Base-by-base conservation (phyloP, 2,113 vertebrate species). In the Serinus canaria region DNA sequence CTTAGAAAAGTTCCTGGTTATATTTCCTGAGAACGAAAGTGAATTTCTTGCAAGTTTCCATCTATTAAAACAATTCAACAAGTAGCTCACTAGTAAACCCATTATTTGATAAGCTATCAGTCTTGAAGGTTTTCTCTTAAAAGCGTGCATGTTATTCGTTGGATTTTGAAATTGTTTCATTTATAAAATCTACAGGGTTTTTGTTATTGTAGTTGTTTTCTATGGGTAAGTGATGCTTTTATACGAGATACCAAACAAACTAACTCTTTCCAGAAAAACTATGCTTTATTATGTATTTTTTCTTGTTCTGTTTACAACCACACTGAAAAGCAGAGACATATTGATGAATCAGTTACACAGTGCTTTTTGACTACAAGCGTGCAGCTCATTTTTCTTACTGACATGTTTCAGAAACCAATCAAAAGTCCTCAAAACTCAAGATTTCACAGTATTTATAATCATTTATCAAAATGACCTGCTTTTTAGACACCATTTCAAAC, bases 381-480 rank as follows among this genome's bases (percentile, higher is more conserved):
- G 75, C 22, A 94, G 77, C 87, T 96, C 93, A 96, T 97, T 96
- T 93, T 95, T 97, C 96, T 94, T 97, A 88, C 56, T 92, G 85
- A 84, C 94, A 69, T 92, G 70, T 85, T 90, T 97, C 97, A 89
- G 77, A 94, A 94, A 97, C 94, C 81, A 96, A 96, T 97, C 87
- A 97, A 86, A 96, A 92, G 77, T 96, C 80, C 94, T 82, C 96
- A 93, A 97, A 97, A 81, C 47, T 90, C 96, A 94, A 43, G 60
- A 96, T 96, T 94, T 96, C 46, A 43, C 87, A 89, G 79, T 94
- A 95, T 97, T 98, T 97, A 96, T 75, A 95, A 94, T 95, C 66
- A 87, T 97, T 96, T 95, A 96, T 97, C 95, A 97, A 92, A 97
- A 97, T 97, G 72, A 97, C 79, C 92, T 96, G 86, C 53, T 96